phyloP scores from a whole-genome alignment of 2,797 vertebrate genomes.

The Zalophus californianus region DNA sequence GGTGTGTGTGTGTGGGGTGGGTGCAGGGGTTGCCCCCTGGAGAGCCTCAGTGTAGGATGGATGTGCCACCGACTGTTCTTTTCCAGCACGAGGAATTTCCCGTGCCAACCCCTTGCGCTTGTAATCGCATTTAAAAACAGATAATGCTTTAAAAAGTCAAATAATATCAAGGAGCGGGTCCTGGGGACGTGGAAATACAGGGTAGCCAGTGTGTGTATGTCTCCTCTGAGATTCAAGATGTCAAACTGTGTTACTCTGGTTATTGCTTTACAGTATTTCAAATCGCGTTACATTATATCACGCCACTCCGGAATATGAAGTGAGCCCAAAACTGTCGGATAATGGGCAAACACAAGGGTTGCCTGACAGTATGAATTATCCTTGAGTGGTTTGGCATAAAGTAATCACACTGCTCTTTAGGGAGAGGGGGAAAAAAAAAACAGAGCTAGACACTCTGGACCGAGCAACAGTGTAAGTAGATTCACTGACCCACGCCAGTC shows the following conservation, averaged over 20 bases:
- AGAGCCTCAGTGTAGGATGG: background rate
- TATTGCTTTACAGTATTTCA: slow-evolving; percentile 78
- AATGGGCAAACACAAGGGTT: slow-evolving; percentile 55
- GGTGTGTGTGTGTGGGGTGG: fast-evolving
- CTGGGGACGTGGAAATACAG: background rate
- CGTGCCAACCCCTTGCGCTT: slow-evolving; percentile 66
- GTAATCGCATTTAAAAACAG: slow-evolving; percentile 71
- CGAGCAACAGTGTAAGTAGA: background rate
- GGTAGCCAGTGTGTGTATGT: background rate
- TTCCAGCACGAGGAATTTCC: slow-evolving; percentile 68
- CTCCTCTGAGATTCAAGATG: slow-evolving; percentile 80
- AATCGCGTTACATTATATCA: slow-evolving; percentile 48
- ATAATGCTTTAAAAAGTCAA: slow-evolving; percentile 49
- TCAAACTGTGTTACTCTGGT: slow-evolving; percentile 73
- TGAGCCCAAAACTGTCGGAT: slow-evolving; percentile 65
- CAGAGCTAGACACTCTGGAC: background rate
- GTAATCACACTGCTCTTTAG: slow-evolving; percentile 66
- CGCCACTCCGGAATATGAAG: slow-evolving; percentile 66
- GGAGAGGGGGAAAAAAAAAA: background rate
- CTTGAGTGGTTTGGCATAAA: slow-evolving; percentile 70
- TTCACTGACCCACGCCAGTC: slow-evolving; percentile 11
- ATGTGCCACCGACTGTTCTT: background rate
- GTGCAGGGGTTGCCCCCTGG: too few relatives aligned
- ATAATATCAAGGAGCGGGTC: slow-evolving; percentile 47
- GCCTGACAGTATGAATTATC: slow-evolving; percentile 76